Evolutionary conservation across 2,113 vertebrate species (phyloP), one percentile per base, ranked within the genome.

Genomic region (Sander vitreus): DNA sequence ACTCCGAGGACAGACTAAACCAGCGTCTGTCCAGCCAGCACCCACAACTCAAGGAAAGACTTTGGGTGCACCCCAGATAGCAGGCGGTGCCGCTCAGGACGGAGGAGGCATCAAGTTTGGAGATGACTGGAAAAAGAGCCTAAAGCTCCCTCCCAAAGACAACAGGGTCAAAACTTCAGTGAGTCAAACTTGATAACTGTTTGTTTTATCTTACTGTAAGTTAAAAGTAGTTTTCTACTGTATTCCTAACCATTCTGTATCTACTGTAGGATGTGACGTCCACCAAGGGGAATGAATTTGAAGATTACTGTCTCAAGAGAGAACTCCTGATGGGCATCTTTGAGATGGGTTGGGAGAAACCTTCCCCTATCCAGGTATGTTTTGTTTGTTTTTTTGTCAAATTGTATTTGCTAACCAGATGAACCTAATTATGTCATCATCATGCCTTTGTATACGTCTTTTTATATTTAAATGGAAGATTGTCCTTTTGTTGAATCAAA

Each of bases 311-410:
- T 88, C 93, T 96, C 55, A 96, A 96, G 84, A 92, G 95, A 73
- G 95, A 96, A 82, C 93, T 96, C 62, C 92, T 96, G 84, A 96
- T 96, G 95, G 95, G 95, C 75, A 96, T 96, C 83, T 96, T 96
- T 72, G 95, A 96, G 86, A 96, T 96, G 95, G 95, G 95, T 33
- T 96, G 95, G 95, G 95, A 96, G 91, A 96, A 96, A 77, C 95
- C 95, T 1, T 96, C 95, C 14, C 95, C 95, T 19, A 95, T 96
- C 73, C 95, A 96, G 95, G 95, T 96, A 87, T 0, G 60, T 54
- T 57, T 6, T 2, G 25, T 25, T 21, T 23, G 10, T 59, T 25
- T 51, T 18, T 76, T 21, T 21, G 7, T n/a, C 10, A 47, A 27
- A 50, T 70, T 51, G 1, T 30, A 15, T 19, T 25, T 39, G 2